Percentiles rank a stretch among this genome's conserved stretches.
These are phyloP conservation scores for Drosophila murphyi DNA, from an alignment of 1,140 invertebrate genomes.

Conservation along the genomic window DNA sequence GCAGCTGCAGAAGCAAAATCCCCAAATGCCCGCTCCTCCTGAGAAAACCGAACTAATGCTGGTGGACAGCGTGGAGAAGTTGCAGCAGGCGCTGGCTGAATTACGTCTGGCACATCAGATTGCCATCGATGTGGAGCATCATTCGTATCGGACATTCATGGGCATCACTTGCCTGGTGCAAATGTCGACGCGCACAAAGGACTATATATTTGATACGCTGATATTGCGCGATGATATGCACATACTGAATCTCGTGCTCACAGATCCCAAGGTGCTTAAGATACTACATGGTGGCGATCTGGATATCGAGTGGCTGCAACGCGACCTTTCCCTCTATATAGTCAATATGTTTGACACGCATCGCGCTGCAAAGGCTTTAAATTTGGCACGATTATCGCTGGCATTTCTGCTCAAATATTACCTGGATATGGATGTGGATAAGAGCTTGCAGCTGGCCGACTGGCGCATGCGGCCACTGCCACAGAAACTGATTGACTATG, in stretches of 20 bases:
- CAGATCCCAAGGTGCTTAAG: conserved; percentile 95
- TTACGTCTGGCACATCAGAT: conserved; percentile 89
- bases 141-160: conserved; percentile 92
- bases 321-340: conserved; percentile 97
- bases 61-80: conserved; percentile 88
- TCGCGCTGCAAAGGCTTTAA: conserved; percentile 92
- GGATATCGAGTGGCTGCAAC: conserved; percentile 97
- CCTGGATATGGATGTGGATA: conserved; percentile 92
- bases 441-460: conserved; percentile 96
- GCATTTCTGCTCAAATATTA: conserved; percentile 92
- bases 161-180: conserved; percentile 97
- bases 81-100: conserved; percentile 88
- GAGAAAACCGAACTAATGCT: conserved; percentile 88
- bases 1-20: conserved; percentile 85
- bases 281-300: conserved; percentile 96
- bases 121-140: conserved; percentile 95
- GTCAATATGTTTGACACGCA: conserved; percentile 99
- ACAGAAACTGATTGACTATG: conserved; percentile 93
- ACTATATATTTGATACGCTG: conserved; percentile 97
- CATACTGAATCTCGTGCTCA: conserved; percentile 95
- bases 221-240: conserved; percentile 92
- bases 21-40: conserved; percentile 85
- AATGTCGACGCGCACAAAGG: conserved; percentile 93
- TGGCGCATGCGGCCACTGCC: conserved; percentile 98
- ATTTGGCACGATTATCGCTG: conserved; percentile 90